Percentiles rank a stretch among this genome's conserved stretches.
phyloP scores from a whole-genome alignment of 2,113 vertebrate species.

The Boulengeromyrus knoepffleri region DNA sequence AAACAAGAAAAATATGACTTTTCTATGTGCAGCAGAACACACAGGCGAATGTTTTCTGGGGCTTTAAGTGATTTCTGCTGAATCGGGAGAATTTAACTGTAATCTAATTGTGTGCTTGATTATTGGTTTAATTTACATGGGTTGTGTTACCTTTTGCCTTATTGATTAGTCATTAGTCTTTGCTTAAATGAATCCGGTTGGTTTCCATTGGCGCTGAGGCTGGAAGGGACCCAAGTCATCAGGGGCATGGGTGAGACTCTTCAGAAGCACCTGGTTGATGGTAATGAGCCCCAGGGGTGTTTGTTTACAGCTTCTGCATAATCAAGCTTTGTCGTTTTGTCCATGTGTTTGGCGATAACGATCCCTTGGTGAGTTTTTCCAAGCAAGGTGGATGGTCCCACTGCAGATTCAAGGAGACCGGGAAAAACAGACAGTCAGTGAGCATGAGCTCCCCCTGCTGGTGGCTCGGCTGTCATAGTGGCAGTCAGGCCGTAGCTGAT shows the following conservation, averaged over 20 bases:
- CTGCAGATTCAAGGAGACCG: neutral
- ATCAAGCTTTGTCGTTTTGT: neutral
- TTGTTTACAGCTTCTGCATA: constrained; percentile 3
- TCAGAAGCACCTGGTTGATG: neutral
- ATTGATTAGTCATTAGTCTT: neutral
- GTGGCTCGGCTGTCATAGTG: neutral
- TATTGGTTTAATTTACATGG: neutral
- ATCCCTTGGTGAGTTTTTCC: neutral
- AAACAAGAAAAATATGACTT: neutral
- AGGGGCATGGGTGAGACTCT: neutral
- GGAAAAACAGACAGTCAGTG: neutral
- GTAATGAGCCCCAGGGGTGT: neutral
- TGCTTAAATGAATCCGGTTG: neutral
- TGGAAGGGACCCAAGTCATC: neutral
- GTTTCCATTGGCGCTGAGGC: neutral
- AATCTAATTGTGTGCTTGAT: neutral
- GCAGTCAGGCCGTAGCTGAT: neutral
- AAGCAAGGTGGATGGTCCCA: neutral
- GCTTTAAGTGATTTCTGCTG: neutral
- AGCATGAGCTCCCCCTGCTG: neutral
- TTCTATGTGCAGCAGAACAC: neutral
- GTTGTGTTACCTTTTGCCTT: neutral
- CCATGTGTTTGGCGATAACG: neutral
- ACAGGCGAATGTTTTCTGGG: neutral
- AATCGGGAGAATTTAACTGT: neutral